Evolutionary conservation across 2,888 invertebrate genomes (phyloP).

Genomic region (Microctonus aethiopoides): DNA sequence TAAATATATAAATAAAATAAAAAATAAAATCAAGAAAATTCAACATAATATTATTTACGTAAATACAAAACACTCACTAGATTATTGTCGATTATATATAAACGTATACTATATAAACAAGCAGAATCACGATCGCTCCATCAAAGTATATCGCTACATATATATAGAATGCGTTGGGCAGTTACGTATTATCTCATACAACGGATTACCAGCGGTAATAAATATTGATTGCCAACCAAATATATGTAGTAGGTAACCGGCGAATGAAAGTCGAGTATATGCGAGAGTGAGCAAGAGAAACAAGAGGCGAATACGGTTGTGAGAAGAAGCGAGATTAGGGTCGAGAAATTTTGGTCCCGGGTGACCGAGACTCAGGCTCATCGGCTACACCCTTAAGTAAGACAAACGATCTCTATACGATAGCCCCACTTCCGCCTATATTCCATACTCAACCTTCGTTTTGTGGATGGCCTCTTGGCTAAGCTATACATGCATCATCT

Average conservation of each 20-base stretch:
- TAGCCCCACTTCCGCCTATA: slow-evolving; percentile 51
- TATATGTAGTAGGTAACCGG: slow-evolving; percentile 9
- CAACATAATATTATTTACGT: too few relatives aligned
- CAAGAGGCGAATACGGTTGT: slow-evolving; percentile 23
- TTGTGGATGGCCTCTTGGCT: slow-evolving; percentile 15
- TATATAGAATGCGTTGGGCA: slow-evolving; percentile 31
- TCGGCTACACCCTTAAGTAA: slow-evolving; percentile 57
- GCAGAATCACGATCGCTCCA: slow-evolving; percentile 30
- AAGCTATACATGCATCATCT: slow-evolving; percentile 16
- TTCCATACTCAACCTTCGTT: slow-evolving; percentile 23
- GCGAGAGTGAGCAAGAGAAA: slow-evolving; percentile 13
- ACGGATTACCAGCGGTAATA: slow-evolving; percentile 45
- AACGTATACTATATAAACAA: slow-evolving; percentile 2
- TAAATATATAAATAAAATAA: too few relatives aligned
- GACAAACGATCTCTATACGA: slow-evolving; percentile 60
- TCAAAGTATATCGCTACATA: slow-evolving; percentile 19
- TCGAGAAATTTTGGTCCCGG: slow-evolving; percentile 56
- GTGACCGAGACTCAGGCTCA: slow-evolving; percentile 53
- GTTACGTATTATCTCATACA: slow-evolving; percentile 39
- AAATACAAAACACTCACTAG: neutral
- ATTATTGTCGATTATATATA: neutral
- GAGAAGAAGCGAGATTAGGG: slow-evolving; percentile 50
- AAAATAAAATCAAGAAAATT: too few relatives aligned
- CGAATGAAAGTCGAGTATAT: neutral
- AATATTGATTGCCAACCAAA: slow-evolving; percentile 48